Base-by-base conservation (phyloP, 2,113 vertebrate genomes). In the Phalacrocorax brasilianus region DNA sequence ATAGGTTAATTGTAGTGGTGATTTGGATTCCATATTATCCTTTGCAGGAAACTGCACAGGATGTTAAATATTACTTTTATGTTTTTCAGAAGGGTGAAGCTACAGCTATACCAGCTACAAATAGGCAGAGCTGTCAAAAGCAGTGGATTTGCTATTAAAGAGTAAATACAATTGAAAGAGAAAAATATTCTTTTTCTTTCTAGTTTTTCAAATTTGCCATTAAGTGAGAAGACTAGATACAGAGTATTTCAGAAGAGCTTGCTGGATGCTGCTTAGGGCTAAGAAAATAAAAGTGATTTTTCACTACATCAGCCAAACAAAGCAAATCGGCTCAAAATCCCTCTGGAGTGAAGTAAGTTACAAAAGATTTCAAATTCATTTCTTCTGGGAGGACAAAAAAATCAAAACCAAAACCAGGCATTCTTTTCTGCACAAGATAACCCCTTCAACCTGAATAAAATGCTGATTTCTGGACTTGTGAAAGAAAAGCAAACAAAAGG, bases 231-330 rank as follows among this genome's bases (percentile, higher is more conserved):
- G 91, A 55, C 40, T n/a, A 80, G 75, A 66, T 30, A 42, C 47
- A 55, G 86, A 86, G 23, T 24, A 74, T 61, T 90, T 77, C 59
- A 47, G 83, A 84, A 81, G 22, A 77, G 38, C 47, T 84, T 72
- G n/a, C 65, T 85, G 45, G 77, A 47, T 85, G 77, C 70, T 75
- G 81, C 81, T 87, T 68, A 55, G 58, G 62, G 71, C 79, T 72
- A 85, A 88, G 93, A 85, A 93, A 96, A 95, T 28, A 79, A 27
- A 71, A 76, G 42, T 45, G 40, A 83, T 92, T 86, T 92, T 92
- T 92, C 62, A 85, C 62, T 76, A 85, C 78, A 14, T 83, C 1
- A 11, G 86, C 89, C 93, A 88, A 91, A 88, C 71, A 68, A 91
- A 92, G 71, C 61, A 75, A 71, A 88, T 88, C 91, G 47, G 62